Base-by-base conservation (phyloP, 2,888 invertebrate species). In the Eumacrocentrus americanus region DNA sequence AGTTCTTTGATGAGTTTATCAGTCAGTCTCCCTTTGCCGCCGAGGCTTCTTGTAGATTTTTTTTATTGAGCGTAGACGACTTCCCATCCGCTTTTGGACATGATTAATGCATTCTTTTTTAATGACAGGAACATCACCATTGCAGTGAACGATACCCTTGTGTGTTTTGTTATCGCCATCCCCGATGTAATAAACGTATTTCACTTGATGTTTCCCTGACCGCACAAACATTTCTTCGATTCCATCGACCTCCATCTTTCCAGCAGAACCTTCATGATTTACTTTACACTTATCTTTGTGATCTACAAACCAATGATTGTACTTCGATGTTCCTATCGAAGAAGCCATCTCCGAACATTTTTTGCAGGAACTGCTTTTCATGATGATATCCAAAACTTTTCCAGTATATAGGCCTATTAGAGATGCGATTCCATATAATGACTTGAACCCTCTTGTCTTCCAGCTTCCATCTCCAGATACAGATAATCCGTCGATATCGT, bases 1-100 rank as follows among this genome's bases (percentile, higher is more conserved):
- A 71, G 34, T 48, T 72, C 71, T 64, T 70, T 68, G 34, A 69
- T 64, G 1, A 72, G 47, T 37, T 44, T 42, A 35, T 68, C 68
- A 1, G 70, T 67, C 29, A 71, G 51, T 50, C 62, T 55, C 7
- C 61, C 62, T 52, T 58, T 68, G 47, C 67, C 71, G 9, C 69
- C 69, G 11, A 68, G 67, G 46, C 70, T 68, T 47, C 70, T 61
- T 35, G n/a, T n/a, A n/a, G n/a, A n/a, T n/a, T 46, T 67, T 66
- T 54, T 54, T 55, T 18, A 29, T 42, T 25, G 61, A 58, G 35
- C 60, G 56, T 20, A 67, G 53, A 16, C 65, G 58, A 12, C 61
- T 66, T 14, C 63, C 65, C 67, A 66, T 67, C 14, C 67, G n/a
- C 34, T 68, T 66, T 47, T 67, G 52, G 4, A 66, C 63, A 42